These are phyloP conservation scores for Cotesia typhae DNA, from an alignment of 1,140 invertebrate species.

Conservation along the genomic window DNA sequence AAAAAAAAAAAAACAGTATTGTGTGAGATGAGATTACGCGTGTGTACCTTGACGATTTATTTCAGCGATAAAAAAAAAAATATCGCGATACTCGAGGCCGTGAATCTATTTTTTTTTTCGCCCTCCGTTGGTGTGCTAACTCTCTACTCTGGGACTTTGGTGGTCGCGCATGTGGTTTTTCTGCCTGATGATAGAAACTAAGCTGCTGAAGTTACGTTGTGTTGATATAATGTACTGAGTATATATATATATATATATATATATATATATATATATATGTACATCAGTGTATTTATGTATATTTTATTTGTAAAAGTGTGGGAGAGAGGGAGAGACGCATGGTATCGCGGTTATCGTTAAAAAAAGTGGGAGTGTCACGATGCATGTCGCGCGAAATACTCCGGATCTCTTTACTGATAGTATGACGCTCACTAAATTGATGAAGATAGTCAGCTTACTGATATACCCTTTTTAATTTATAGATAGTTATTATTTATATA, in stretches of 20 bases:
- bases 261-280: constrained; percentile 22
- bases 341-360: constrained; percentile 39
- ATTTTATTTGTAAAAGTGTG: constrained; percentile 12
- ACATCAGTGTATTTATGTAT: constrained; percentile 12
- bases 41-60: too few species aligned
- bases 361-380: constrained; percentile 46
- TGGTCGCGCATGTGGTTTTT: too few species aligned
- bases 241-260: constrained; percentile 4
- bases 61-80: too few species aligned
- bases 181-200: background rate
- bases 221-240: constrained; percentile 24
- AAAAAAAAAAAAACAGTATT: too few species aligned
- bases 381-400: constrained; percentile 44
- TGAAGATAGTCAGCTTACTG: constrained; percentile 6
- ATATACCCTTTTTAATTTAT: background rate
- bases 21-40: too few species aligned
- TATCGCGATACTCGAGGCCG: too few species aligned
- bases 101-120: too few species aligned
- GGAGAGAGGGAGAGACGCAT: constrained; percentile 30
- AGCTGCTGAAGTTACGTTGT: constrained; percentile 7
- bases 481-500: background rate
- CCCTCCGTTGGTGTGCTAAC: too few species aligned
- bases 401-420: constrained; percentile 30
- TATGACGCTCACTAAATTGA: constrained; percentile 7
- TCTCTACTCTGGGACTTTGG: too few species aligned